Percentiles rank a stretch among this genome's conserved stretches.
phyloP scores from a whole-genome alignment of 2,113 vertebrate species.

The Caloenas nicobarica region DNA sequence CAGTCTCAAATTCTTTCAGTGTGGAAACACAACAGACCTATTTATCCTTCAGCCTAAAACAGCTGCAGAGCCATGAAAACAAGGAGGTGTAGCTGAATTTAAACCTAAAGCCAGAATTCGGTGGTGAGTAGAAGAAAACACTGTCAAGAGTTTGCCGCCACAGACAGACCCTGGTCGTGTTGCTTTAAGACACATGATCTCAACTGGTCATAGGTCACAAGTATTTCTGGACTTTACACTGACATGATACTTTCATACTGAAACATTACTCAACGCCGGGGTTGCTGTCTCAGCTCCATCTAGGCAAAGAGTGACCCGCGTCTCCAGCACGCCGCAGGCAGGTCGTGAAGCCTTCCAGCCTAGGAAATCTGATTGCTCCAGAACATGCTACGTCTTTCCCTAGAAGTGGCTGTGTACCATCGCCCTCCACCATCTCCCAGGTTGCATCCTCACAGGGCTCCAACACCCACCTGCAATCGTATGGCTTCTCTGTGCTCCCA shows the following conservation, averaged over 20 bases:
- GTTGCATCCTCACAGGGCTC: not conserved
- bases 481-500: not conserved
- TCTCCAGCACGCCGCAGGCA: not conserved
- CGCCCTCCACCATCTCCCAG: not conserved
- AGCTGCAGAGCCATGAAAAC: not conserved
- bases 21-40: not conserved
- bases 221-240: constrained; percentile 66
- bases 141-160: not conserved
- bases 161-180: not conserved
- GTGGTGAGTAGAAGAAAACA: not conserved
- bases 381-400: not conserved
- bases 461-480: rapidly evolving
- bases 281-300: constrained; percentile 1
- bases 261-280: not conserved
- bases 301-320: not conserved
- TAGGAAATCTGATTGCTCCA: not conserved
- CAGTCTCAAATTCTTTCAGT: not conserved
- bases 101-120: not conserved
- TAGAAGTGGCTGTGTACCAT: not conserved
- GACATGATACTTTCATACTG: constrained; percentile 41
- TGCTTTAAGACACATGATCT: constrained; percentile 53
- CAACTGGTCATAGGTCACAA: constrained; percentile 47
- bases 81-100: not conserved
- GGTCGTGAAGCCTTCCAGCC: not conserved
- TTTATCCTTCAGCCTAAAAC: not conserved